These are phyloP conservation scores for Marasmarcha lunaedactyla DNA, from an alignment of 2,888 invertebrate genomes.

Conservation along the genomic window DNA sequence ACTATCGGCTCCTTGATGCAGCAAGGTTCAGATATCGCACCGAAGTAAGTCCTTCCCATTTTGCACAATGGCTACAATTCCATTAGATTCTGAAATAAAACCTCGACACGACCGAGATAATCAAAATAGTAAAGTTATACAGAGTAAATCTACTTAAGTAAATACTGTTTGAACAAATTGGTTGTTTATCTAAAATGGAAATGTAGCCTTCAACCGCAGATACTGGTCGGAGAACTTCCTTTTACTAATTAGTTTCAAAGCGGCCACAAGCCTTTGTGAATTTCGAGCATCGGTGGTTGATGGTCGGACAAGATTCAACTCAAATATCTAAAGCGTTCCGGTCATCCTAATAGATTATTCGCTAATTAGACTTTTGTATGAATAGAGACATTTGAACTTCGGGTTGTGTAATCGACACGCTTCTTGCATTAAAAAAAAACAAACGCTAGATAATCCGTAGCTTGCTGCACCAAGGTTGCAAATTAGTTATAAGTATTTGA, in stretches of 20 bases:
- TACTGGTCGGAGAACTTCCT: conserved; percentile 44
- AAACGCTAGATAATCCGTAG: conserved; percentile 41
- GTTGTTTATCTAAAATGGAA: conserved; percentile 34
- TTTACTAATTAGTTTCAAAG: conserved; percentile 63
- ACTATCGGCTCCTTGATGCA: conserved; percentile 93
- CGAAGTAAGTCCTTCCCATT: conserved; percentile 77
- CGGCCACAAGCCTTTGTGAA: conserved; percentile 62
- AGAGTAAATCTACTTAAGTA: conserved; percentile 1
- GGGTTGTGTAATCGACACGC: too few relatives aligned
- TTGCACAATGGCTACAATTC: conserved; percentile 40
- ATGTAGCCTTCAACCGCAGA: conserved; percentile 50
- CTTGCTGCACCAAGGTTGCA: conserved; percentile 66
- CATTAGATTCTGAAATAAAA: conserved; percentile 10
- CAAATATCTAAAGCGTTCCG: conserved; percentile 49
- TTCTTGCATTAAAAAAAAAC: too few relatives aligned
- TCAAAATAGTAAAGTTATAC: conserved; percentile 10
- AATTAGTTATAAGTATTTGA: not conserved
- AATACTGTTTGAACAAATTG: conserved; percentile 20
- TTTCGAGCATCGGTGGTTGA: conserved; percentile 56
- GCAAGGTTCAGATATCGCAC: conserved; percentile 93
- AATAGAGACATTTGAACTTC: too few relatives aligned
- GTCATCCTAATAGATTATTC: conserved; percentile 31
- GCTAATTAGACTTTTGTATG: not conserved
- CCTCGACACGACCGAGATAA: not conserved
- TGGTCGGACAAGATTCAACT: conserved; percentile 44